Percentiles rank a stretch among this genome's conserved stretches.
Conservation (phyloP, 2,113 vertebrate genomes). For the Taxidea taxus region DNA sequence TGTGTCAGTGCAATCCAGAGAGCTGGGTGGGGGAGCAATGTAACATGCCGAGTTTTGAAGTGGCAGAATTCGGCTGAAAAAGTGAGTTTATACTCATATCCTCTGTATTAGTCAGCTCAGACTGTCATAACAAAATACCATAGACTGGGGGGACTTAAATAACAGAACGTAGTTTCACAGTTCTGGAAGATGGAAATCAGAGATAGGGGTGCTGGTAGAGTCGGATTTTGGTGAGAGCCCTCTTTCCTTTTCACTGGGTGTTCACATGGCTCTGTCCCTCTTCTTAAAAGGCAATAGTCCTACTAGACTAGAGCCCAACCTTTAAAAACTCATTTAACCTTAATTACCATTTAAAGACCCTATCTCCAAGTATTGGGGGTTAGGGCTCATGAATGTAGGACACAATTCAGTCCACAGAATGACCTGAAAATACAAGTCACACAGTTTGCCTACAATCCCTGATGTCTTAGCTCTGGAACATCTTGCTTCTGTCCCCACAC, state of each 20-base stretch:
- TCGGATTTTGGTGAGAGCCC: neutral
- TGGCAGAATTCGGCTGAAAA: neutral
- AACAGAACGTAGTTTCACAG: neutral
- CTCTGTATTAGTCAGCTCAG: neutral
- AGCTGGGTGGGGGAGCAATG: neutral
- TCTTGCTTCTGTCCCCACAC: neutral
- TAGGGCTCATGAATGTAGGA: neutral
- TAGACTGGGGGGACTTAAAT: neutral
- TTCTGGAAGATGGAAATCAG: neutral
- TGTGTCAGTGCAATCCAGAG: neutral
- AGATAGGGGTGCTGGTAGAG: accelerated
- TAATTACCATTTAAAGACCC: neutral
- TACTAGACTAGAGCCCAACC: neutral
- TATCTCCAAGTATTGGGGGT: neutral
- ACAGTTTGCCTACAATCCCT: neutral
- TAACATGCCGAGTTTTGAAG: neutral
- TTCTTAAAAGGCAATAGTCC: neutral
- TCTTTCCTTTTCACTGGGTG: neutral
- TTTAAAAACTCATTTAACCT: neutral
- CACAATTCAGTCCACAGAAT: neutral
- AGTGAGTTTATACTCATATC: accelerated
- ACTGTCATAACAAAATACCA: neutral
- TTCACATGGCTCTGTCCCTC: neutral
- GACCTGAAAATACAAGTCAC: neutral
- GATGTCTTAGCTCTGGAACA: neutral